Conservation (phyloP, 2,888 invertebrate genomes). For the Heliconius hortense region DNA sequence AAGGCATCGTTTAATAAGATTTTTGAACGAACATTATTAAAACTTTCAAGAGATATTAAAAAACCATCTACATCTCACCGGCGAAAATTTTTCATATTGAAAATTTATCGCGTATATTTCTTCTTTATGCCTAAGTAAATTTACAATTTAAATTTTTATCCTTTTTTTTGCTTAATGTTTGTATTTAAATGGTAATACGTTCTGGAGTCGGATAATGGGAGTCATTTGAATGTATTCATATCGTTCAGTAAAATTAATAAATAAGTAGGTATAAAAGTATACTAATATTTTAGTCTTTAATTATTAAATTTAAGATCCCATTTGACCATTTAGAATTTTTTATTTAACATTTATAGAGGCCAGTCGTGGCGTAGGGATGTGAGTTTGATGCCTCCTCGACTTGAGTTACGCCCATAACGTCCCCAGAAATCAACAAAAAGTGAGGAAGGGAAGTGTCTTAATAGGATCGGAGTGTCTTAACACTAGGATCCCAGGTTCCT, state of each 20-base stretch:
- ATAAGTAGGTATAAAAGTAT: not conserved
- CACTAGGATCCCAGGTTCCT: too few relatives aligned
- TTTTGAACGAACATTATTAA: slow-evolving; percentile 38
- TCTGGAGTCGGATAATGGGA: not conserved
- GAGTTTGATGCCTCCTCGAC: too few relatives aligned
- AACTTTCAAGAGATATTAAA: slow-evolving; percentile 38
- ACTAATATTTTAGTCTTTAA: too few relatives aligned
- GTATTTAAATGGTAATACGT: not conserved
- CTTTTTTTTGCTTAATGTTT: not conserved
- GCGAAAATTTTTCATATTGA: slow-evolving; percentile 31
- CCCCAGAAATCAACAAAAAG: too few relatives aligned
- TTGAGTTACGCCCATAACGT: too few relatives aligned
- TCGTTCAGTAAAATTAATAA: not conserved
- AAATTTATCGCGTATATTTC: slow-evolving; percentile 28
- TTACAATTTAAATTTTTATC: slow-evolving; percentile 9
- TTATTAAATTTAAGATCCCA: too few relatives aligned
- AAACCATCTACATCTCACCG: slow-evolving; percentile 28
- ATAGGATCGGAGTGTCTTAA: too few relatives aligned
- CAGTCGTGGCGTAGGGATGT: too few relatives aligned
- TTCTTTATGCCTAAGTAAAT: not conserved
- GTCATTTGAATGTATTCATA: not conserved
- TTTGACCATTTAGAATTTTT: too few relatives aligned
- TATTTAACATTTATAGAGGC: too few relatives aligned
- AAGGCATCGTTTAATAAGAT: slow-evolving; percentile 37
- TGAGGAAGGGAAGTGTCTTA: too few relatives aligned